Base-by-base conservation (phyloP, 2,888 invertebrate genomes). In the Perizoma affinitatum region DNA sequence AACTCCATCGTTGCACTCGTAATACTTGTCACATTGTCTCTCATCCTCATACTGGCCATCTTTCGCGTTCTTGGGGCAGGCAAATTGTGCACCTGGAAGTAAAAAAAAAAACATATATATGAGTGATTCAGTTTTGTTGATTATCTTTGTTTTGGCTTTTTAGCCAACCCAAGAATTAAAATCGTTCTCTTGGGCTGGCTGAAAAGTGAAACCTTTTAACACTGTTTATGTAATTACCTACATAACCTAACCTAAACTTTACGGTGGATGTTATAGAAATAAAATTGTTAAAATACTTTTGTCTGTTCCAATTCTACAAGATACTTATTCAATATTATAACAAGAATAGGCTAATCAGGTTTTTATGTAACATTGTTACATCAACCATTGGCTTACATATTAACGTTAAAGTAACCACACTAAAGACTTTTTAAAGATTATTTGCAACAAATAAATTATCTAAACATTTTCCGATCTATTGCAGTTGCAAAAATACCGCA, bases 11-110 rank as follows among this genome's bases (percentile, higher is more conserved):
- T 82, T 82, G 82, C 97, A 97, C 61, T 96, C 94, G 88, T 96
- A 97, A 88, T 94, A 98, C 87, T 97, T 97, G 92, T 98, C 98
- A 80, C 98, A 98, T 83, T 97, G 97, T 40, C 93, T 86, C 0
- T 94, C 81, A 79, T 98, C 96, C 73, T 96, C 96, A 80, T 95
- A 97, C 78, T 96, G 96, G 4, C 97, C 97, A 75, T 96, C 95
- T 77, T 97, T 96, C 57, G 70, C 75, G 40, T 36, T 63, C 52
- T 63, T 63, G 6, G 97, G 97, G 80, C 98, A 98, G 84, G 95
- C 94, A 90, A 94, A 97, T 83, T 91, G 94, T 50, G 90, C 91
- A 73, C 84, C 93, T 87, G 90, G 65, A 79, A 88, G 22, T 11
- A 4, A 5, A 10, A 73, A 57, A 68, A 38, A n/a, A n/a, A 42